Evolutionary conservation across 2,113 vertebrate species (phyloP).

Genomic region (Channa argus): DNA sequence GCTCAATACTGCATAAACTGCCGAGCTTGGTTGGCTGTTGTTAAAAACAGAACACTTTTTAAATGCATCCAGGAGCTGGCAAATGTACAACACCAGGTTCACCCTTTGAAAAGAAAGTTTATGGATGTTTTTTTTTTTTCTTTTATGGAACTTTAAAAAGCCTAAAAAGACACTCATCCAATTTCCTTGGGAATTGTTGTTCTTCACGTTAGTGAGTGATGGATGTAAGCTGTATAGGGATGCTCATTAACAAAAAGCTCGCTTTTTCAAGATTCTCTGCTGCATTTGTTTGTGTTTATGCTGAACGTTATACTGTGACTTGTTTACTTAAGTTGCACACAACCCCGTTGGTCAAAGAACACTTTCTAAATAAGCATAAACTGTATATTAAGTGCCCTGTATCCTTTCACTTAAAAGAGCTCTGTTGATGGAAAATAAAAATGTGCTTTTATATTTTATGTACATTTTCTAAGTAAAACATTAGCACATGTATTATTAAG

Average conservation of each 20-base stretch:
- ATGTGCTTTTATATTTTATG: background rate
- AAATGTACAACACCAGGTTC: constrained; percentile 59
- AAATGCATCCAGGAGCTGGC: constrained; percentile 57
- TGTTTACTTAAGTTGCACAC: constrained; percentile 10
- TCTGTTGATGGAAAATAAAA: background rate
- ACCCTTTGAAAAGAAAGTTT: constrained; percentile 57
- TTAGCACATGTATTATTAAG: background rate
- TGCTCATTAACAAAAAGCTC: constrained; percentile 54
- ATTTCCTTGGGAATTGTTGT: constrained; percentile 52
- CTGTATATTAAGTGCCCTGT: background rate
- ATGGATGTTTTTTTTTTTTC: constrained; percentile 14
- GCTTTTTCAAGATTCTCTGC: constrained; percentile 40
- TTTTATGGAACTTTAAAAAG: constrained; percentile 52
- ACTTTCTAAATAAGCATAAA: background rate
- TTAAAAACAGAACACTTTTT: constrained; percentile 68
- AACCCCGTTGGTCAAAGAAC: constrained; percentile 28
- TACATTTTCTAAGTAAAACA: too few species aligned
- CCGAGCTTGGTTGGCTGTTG: constrained; percentile 56
- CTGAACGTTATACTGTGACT: constrained; percentile 23
- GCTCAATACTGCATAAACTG: constrained; percentile 59
- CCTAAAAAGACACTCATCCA: constrained; percentile 18
- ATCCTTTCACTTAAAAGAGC: background rate
- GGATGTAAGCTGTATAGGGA: constrained; percentile 51
- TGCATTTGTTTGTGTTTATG: constrained; percentile 18
- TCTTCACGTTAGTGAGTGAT: constrained; percentile 28